Conservation (phyloP, 2,113 vertebrate genomes). For the Muntiacus muntjak region DNA sequence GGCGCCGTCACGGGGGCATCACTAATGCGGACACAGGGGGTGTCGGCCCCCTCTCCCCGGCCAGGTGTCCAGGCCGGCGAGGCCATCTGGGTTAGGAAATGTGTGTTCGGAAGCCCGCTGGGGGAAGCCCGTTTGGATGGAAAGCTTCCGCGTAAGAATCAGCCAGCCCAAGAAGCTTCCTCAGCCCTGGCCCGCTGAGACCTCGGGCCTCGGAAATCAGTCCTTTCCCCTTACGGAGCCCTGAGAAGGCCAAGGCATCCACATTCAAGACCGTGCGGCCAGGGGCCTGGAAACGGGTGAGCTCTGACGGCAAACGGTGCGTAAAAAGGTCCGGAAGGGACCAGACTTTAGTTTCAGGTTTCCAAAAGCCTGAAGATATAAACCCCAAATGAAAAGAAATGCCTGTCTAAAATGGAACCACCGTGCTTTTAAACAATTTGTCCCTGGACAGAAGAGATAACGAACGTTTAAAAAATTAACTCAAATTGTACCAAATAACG, state of each 20-base stretch:
- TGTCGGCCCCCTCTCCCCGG: not conserved
- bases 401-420: not conserved
- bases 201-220: not conserved
- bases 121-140: not conserved
- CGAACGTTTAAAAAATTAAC: not conserved
- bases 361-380: not conserved
- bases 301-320: not conserved
- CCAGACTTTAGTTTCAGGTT: not conserved
- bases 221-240: not conserved
- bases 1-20: rapidly evolving
- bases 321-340: not conserved
- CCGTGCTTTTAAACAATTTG: not conserved
- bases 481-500: not conserved
- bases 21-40: not conserved
- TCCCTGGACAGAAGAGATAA: not conserved
- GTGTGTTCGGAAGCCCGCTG: not conserved
- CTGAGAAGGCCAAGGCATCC: not conserved
- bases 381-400: not conserved
- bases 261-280: not conserved
- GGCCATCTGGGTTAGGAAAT: conserved; percentile 39
- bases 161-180: not conserved
- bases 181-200: not conserved
- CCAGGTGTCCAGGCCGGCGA: not conserved
- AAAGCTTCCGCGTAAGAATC: not conserved
- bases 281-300: not conserved